Evolutionary conservation across 2,797 vertebrate genomes (phyloP).

Genomic region (Thripadectes ignobilis): DNA sequence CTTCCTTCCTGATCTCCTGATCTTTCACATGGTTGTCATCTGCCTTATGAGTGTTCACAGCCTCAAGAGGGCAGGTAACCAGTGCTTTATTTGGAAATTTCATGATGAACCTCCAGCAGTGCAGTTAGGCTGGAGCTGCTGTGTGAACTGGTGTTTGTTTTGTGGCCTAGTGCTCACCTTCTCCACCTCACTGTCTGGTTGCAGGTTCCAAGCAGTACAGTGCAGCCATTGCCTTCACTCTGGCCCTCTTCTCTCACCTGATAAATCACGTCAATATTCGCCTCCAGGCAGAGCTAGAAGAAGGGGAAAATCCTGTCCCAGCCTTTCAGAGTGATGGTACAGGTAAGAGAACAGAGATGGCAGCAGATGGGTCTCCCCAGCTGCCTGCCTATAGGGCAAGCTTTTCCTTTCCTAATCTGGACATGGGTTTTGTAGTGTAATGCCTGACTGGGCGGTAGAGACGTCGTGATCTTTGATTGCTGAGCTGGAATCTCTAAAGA

Average conservation of each 20-base stretch:
- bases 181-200: neutral
- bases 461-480: neutral
- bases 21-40: constrained; percentile 94
- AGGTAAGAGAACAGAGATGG: constrained; percentile 69
- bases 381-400: neutral
- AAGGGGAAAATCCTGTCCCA: constrained; percentile 87
- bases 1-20: constrained; percentile 88
- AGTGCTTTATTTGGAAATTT: neutral
- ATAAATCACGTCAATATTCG: constrained; percentile 97
- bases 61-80: constrained; percentile 91
- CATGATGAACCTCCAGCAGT: neutral
- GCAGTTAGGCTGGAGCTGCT: neutral
- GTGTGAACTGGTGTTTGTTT: fast-evolving
- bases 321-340: constrained; percentile 84
- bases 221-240: constrained; percentile 93
- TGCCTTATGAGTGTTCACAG: constrained; percentile 98
- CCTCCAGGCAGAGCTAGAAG: constrained; percentile 94
- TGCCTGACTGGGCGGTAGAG: neutral
- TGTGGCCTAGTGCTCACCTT: neutral
- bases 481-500: neutral
- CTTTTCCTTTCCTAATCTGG: neutral
- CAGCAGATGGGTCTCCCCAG: neutral
- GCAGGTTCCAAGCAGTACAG: constrained; percentile 97
- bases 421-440: neutral
- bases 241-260: constrained; percentile 96